Conservation (phyloP, 2,797 vertebrate genomes). For the Morus bassanus region DNA sequence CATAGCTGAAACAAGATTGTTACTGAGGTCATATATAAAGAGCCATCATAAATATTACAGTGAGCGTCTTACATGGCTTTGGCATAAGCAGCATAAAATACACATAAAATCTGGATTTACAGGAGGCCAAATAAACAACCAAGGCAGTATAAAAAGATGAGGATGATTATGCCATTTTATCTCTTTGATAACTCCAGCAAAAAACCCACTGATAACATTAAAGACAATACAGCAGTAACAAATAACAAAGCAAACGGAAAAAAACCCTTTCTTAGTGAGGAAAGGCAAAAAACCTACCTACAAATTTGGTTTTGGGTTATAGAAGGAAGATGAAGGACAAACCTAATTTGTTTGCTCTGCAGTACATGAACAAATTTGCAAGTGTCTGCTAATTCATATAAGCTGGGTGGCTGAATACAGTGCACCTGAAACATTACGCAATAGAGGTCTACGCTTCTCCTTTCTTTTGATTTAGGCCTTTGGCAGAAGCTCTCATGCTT, state of each 20-base stretch:
- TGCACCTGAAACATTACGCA: background rate
- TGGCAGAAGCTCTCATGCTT: background rate
- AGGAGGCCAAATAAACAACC: background rate
- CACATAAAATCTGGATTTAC: background rate
- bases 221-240: background rate
- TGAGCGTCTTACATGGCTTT: background rate
- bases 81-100: background rate
- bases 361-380: background rate
- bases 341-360: background rate
- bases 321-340: background rate
- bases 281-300: background rate
- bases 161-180: background rate
- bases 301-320: background rate
- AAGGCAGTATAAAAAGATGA: background rate
- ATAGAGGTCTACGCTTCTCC: no score
- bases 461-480: background rate
- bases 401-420: background rate
- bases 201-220: rapidly evolving
- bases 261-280: background rate
- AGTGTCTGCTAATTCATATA: background rate
- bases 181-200: background rate
- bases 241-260: background rate
- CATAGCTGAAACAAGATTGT: background rate
- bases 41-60: background rate
- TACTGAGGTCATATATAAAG: background rate